Percentiles rank a stretch among this genome's conserved stretches.
Conservation (phyloP, 2,797 vertebrate genomes). For the Molothrus ater region DNA sequence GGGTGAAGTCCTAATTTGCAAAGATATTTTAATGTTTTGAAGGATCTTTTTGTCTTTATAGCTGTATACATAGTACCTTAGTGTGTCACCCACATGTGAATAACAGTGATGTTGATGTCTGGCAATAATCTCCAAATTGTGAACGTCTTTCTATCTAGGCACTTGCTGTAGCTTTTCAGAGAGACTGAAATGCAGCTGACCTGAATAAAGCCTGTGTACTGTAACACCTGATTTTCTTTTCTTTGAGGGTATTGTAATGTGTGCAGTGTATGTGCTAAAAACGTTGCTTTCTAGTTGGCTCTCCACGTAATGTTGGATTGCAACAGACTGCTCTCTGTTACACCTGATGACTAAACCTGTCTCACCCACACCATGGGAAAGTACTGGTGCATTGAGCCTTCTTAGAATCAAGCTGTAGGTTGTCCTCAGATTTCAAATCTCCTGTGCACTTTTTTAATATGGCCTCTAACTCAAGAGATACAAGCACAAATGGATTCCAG, state of each 20-base stretch:
- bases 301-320: slow-evolving; percentile 47
- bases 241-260: slow-evolving; percentile 34
- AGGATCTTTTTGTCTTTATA: not conserved
- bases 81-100: not conserved
- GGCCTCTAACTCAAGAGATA: slow-evolving; percentile 71
- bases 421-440: slow-evolving; percentile 68
- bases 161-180: slow-evolving; percentile 33
- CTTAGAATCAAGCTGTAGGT: slow-evolving; percentile 66
- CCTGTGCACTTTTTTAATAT: slow-evolving; percentile 49
- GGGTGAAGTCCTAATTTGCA: not conserved
- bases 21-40: not conserved
- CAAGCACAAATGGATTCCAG: slow-evolving; percentile 73
- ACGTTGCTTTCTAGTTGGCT: slow-evolving; percentile 59
- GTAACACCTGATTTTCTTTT: slow-evolving; percentile 38
- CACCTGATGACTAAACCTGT: slow-evolving; percentile 58
- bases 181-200: slow-evolving; percentile 25
- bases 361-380: slow-evolving; percentile 43
- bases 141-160: not conserved
- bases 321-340: slow-evolving; percentile 52
- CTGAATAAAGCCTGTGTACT: slow-evolving; percentile 23
- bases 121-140: not conserved
- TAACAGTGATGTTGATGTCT: not conserved
- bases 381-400: slow-evolving; percentile 44
- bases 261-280: slow-evolving; percentile 51
- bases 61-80: not conserved